Conservation (phyloP, 2,888 invertebrate species). For the Agriotes lineatus region DNA sequence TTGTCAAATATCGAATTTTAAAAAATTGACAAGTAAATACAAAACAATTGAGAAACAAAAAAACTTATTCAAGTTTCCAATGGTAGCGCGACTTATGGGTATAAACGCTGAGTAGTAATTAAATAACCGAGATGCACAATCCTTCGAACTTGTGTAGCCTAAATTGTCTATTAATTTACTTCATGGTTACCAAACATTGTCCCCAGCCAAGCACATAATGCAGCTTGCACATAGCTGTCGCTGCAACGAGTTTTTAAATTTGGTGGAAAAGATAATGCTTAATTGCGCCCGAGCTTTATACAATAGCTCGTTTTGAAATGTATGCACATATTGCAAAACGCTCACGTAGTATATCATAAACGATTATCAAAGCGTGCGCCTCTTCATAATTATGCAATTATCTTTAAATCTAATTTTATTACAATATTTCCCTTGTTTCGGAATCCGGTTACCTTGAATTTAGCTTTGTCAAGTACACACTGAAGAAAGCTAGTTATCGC, state of each 20-base stretch:
- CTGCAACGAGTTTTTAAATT: neutral
- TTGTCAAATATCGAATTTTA: no score
- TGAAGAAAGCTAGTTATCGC: slow-evolving; percentile 13
- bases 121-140: no score
- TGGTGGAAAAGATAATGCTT: slow-evolving; percentile 17
- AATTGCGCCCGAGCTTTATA: slow-evolving; percentile 1
- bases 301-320: slow-evolving; percentile 9
- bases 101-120: no score
- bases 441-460: slow-evolving; percentile 35
- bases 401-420: slow-evolving; percentile 31
- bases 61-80: no score
- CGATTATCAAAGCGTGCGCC: slow-evolving; percentile 18
- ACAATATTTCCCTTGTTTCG: slow-evolving; percentile 41
- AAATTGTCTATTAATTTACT: no score
- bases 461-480: slow-evolving; percentile 38
- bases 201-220: no score
- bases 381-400: slow-evolving; percentile 29
- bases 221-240: no score
- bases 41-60: no score
- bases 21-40: no score
- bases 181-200: no score
- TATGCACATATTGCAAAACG: slow-evolving; percentile 28
- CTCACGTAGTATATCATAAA: slow-evolving; percentile 18
- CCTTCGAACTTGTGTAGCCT: no score
- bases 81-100: no score